phyloP scores from a whole-genome alignment of 2,888 invertebrate genomes.

The Zaprionus obscuricornis region DNA sequence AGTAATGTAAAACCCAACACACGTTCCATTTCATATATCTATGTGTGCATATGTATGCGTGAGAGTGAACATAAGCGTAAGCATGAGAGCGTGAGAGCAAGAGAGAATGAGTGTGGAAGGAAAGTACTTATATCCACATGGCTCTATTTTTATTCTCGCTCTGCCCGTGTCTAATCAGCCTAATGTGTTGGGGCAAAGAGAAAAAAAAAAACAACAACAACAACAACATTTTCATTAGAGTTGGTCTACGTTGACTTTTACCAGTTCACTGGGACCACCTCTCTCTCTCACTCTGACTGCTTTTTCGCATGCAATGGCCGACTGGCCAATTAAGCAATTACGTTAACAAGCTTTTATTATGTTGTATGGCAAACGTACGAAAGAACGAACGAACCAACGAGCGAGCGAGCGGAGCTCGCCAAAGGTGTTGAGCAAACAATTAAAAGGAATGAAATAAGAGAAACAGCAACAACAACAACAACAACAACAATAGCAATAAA shows the following conservation, averaged over 20 bases:
- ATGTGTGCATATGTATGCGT: not conserved
- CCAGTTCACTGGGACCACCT: too few relatives aligned
- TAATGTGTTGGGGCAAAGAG: constrained; percentile 55
- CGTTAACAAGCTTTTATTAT: constrained; percentile 76
- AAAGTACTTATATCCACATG: constrained; percentile 48
- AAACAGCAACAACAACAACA: too few relatives aligned
- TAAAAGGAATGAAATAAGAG: constrained; percentile 43
- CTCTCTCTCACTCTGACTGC: not conserved
- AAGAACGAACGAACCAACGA: constrained; percentile 19
- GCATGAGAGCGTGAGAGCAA: constrained; percentile 10
- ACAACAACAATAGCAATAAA: constrained; percentile 25
- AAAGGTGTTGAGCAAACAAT: constrained; percentile 76
- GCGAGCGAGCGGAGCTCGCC: constrained; percentile 30
- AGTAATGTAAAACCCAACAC: constrained; percentile 49
- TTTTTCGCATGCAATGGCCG: not conserved
- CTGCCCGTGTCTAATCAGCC: constrained; percentile 59
- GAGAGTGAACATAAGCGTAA: too few relatives aligned
- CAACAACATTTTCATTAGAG: constrained; percentile 65
- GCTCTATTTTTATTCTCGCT: constrained; percentile 47
- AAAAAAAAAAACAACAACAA: too few relatives aligned
- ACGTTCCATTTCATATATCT: constrained; percentile 35
- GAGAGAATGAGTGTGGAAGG: constrained; percentile 13
- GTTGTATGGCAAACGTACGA: constrained; percentile 40
- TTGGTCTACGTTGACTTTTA: constrained; percentile 34
- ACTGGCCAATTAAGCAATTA: constrained; percentile 75